These are phyloP conservation scores for Percina caprodes DNA, from an alignment of 2,113 vertebrate genomes.

Conservation along the genomic window DNA sequence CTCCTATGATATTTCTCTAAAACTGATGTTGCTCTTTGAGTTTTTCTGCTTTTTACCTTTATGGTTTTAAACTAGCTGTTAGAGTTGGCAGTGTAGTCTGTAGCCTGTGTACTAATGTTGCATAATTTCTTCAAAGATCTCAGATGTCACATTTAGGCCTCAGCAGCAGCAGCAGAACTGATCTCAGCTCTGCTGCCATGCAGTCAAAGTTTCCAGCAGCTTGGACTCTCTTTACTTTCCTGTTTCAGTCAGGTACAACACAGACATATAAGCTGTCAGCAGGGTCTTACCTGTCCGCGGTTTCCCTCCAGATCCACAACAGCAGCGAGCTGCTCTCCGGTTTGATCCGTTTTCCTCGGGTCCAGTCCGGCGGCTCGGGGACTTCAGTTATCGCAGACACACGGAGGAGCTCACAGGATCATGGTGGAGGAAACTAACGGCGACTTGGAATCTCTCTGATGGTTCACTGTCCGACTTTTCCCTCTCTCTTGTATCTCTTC, in stretches of 20 bases:
- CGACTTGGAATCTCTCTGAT: rapidly evolving
- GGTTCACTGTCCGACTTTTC: background rate
- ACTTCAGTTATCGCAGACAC: background rate
- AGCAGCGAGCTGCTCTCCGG: constrained; percentile 39
- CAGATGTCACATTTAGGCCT: constrained; percentile 14
- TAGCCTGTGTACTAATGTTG: too few species aligned
- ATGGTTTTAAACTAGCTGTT: too few species aligned
- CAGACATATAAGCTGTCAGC: background rate
- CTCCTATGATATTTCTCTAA: too few species aligned
- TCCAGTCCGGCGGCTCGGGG: constrained; percentile 20
- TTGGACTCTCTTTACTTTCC: background rate
- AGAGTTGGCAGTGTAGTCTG: too few species aligned
- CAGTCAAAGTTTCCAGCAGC: background rate
- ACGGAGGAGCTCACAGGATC: constrained; percentile 34
- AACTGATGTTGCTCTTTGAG: too few species aligned
- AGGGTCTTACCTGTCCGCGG: constrained; percentile 58
- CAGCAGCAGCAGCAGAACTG: constrained; percentile 4
- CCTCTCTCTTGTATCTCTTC: background rate
- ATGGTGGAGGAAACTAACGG: constrained; percentile 32
- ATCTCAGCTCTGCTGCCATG: constrained; percentile 19
- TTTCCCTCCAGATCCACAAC: constrained; percentile 44
- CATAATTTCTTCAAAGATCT: background rate
- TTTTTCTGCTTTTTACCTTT: too few species aligned
- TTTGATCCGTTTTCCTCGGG: background rate
- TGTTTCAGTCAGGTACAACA: background rate